Base-by-base conservation (phyloP, 2,888 invertebrate genomes). In the Myopa tessellatipennis region DNA sequence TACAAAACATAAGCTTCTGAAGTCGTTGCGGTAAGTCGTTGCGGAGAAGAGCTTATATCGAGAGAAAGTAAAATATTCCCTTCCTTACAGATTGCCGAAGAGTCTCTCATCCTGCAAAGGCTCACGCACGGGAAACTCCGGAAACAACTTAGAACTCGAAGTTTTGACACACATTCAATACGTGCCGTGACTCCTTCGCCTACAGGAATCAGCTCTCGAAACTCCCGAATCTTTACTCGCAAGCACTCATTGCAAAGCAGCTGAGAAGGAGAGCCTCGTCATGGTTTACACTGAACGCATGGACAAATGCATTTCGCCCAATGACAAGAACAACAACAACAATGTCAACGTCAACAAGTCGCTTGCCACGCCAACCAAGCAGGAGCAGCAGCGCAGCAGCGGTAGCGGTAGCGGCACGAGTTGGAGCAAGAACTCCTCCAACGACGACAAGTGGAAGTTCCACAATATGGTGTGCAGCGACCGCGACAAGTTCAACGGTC, bases 41-140 rank as follows among this genome's bases (percentile, higher is more conserved):
- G 14, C n/a, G 34, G 38, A 14, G 4, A 38, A 26, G 40, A 12
- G 38, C 65, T 0, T 3, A 5, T 2, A 10, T 61, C 26, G 16
- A 12, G 61, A 5, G 1, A 34, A n/a, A 2, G 61, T 26, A 8
- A 18, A 18, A 6, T 5, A 61, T 26, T 4, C n/a, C 45, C 7
- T 61, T 5, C 34, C 3, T 50, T 73, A 4, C 77, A 89, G 89
- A 84, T 86, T 89, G 81, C 86, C 86, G 78, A 89, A 88, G 80
- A 85, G 85, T 82, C 85, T 88, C 72, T 84, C 85, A 73, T 87
- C 86, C 65, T 84, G 83, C 79, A 89, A 87, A 83, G 89, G 89
- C 72, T 89, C 90, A 26, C 87, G 90, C 8, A 88, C 87, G 18
- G 90, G 89, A 63, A 90, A 89, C 81, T 86, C 89, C 65, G 89